These are phyloP conservation scores for Abrostola tripartita DNA, from an alignment of 2,888 invertebrate genomes.

Conservation along the genomic window DNA sequence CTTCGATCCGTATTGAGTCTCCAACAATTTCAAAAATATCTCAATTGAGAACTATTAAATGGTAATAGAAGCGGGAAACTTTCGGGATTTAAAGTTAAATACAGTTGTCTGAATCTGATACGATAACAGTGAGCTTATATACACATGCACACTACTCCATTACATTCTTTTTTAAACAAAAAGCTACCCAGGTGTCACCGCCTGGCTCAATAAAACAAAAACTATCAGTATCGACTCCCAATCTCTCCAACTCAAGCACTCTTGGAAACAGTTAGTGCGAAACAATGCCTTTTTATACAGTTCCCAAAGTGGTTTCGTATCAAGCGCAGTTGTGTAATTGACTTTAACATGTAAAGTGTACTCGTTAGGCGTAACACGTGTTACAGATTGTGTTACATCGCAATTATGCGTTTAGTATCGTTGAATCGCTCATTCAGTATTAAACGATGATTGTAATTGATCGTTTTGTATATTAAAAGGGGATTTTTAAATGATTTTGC, in stretches of 20 bases:
- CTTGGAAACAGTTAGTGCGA: slow-evolving; percentile 44
- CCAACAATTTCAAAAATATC: background rate
- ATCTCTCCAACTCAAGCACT: slow-evolving; percentile 33
- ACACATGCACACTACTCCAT: background rate
- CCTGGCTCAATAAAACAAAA: slow-evolving; percentile 41
- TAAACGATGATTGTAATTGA: slow-evolving; percentile 48
- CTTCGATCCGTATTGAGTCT: background rate
- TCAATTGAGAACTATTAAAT: background rate
- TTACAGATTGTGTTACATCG: slow-evolving; percentile 51
- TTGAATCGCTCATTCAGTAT: slow-evolving; percentile 34
- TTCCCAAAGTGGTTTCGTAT: slow-evolving; percentile 59
- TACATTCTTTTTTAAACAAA: background rate
- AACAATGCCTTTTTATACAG: slow-evolving; percentile 64
- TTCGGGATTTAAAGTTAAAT: background rate
- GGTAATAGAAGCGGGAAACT: background rate
- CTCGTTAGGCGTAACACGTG: slow-evolving; percentile 61
- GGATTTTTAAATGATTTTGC: slow-evolving; percentile 9
- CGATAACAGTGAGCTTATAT: background rate
- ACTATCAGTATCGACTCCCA: slow-evolving; percentile 51
- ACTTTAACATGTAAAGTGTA: slow-evolving; percentile 64
- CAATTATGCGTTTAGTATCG: slow-evolving; percentile 50
- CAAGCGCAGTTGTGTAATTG: slow-evolving; percentile 63
- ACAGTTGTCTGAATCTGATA: background rate
- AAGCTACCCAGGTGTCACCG: slow-evolving; percentile 42
- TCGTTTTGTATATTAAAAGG: slow-evolving; percentile 40